Evolutionary conservation across 2,888 invertebrate species (phyloP), one percentile per base, ranked within the genome.

Genomic region (Scrobipalpa atriplicella): DNA sequence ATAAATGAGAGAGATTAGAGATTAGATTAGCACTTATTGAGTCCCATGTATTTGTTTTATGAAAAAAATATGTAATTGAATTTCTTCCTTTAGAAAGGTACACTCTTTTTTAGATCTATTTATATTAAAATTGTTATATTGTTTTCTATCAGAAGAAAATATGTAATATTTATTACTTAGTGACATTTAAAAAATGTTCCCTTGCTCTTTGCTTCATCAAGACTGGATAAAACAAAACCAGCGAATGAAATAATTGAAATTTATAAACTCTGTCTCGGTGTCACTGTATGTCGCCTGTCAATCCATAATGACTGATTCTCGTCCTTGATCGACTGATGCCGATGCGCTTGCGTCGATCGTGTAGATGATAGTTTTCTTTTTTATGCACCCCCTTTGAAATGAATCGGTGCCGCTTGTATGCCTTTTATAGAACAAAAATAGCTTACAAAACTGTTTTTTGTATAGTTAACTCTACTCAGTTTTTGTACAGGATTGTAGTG

Each of bases 261-360:
- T 47, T 47, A 47, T 47, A 16, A 47, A 52, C 10, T 29, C 19
- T 56, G 56, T 29, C 36, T 38, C n/a, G 16, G 58, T 38, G 58
- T 38, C 58, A 38, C n/a, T 16, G 38, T 38, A n/a, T 58, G 58
- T 38, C 58, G n/a, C 38, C 36, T 58, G 36, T 58, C 58, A 58
- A 29, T 58, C 58, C 29, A 38, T 0, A 38, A 58, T 58, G 58
- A 58, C 58, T 16, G 58, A 58, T 38, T 38, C 58, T 16, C 36
- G 58, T 56, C 36, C 56, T 56, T 56, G 18, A 19, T 56, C 56
- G 29, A 56, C 11, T 36, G 56, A 13, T n/a, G 58, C 54, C 47
- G 21, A 56, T 21, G 54, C 38, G 36, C n/a, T 8, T 9, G 36
- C 16, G 58, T 1, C 38, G 16, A 58, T 16, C 58, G 36, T 38